Conservation (phyloP, 2,888 invertebrate species). For the Nyleta sp. region DNA sequence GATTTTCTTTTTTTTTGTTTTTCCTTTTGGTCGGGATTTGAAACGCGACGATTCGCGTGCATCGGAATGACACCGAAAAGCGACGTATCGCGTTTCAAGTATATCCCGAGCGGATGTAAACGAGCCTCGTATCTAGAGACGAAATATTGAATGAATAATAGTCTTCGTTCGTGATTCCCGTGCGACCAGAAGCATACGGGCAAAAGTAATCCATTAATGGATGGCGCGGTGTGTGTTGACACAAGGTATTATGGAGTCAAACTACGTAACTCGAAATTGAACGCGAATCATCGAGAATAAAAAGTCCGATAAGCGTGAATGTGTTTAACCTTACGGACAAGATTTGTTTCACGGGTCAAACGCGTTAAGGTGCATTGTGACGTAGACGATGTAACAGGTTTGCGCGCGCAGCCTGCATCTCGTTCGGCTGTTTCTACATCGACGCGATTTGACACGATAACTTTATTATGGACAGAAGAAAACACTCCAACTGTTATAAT, state of each 20-base stretch:
- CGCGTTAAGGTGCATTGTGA: too few relatives aligned
- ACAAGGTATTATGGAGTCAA: conserved; percentile 53
- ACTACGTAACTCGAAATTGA: conserved; percentile 46
- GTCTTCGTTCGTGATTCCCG: conserved; percentile 54
- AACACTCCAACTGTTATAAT: too few relatives aligned
- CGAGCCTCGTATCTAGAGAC: conserved; percentile 44
- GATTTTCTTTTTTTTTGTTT: conserved; percentile 3
- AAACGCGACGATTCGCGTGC: too few relatives aligned
- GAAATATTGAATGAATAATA: conserved; percentile 57
- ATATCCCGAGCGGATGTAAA: conserved; percentile 38
- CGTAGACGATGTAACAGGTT: too few relatives aligned
- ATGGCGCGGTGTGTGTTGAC: conserved; percentile 35
- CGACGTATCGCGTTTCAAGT: conserved; percentile 46
- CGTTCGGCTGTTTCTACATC: too few relatives aligned
- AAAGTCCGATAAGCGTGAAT: conserved; percentile 17
- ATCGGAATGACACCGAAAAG: conserved; percentile 33
- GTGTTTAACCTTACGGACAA: too few relatives aligned
- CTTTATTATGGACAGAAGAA: too few relatives aligned
- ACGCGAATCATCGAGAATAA: conserved; percentile 45
- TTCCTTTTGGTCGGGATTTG: too few relatives aligned
- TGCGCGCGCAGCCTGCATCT: too few relatives aligned
- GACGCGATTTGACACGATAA: too few relatives aligned
- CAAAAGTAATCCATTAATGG: conserved; percentile 61
- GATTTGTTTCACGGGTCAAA: too few relatives aligned
- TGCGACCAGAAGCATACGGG: conserved; percentile 43